A percentile compares a stretch with the other conserved stretches of the same genome.
These are phyloP conservation scores for Macroglossus sobrinus DNA, from an alignment of 2,113 vertebrate genomes.

Conservation along the genomic window DNA sequence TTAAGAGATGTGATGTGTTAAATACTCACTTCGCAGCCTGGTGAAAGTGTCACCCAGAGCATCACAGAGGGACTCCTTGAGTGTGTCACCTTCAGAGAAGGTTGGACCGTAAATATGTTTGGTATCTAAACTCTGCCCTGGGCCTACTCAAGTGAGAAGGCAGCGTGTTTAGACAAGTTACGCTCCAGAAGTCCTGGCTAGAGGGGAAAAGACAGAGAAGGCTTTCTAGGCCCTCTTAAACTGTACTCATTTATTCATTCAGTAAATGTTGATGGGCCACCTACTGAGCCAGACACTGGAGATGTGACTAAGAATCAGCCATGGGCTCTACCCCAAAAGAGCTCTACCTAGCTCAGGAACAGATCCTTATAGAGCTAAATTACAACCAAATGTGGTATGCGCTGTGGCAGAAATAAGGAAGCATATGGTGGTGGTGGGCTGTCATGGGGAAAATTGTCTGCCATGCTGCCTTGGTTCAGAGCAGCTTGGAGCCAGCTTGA, in stretches of 20 bases:
- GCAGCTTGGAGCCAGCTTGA: neutral
- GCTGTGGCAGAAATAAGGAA: neutral
- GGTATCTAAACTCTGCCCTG: neutral
- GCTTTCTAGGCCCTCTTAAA: neutral
- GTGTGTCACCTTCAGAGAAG: constrained; percentile 15
- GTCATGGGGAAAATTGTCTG: neutral
- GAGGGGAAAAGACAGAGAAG: neutral
- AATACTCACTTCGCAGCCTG: constrained; percentile 27
- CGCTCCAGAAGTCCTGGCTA: neutral
- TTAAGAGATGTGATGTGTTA: neutral
- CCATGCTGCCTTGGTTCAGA: neutral
- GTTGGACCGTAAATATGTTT: constrained; percentile 4
- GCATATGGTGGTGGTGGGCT: neutral
- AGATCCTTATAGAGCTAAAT: neutral
- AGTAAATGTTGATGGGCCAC: neutral
- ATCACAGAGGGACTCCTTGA: neutral
- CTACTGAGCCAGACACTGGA: neutral
- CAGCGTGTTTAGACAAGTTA: neutral
- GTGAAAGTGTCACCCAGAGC: neutral
- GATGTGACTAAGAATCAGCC: neutral
- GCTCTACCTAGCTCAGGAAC: neutral
- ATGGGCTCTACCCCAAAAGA: neutral
- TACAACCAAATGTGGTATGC: neutral
- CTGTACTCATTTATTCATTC: neutral
- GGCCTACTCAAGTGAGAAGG: neutral